Evolutionary conservation across 2,888 invertebrate genomes (phyloP).

Genomic region (Ecdyonurus torrentis): DNA sequence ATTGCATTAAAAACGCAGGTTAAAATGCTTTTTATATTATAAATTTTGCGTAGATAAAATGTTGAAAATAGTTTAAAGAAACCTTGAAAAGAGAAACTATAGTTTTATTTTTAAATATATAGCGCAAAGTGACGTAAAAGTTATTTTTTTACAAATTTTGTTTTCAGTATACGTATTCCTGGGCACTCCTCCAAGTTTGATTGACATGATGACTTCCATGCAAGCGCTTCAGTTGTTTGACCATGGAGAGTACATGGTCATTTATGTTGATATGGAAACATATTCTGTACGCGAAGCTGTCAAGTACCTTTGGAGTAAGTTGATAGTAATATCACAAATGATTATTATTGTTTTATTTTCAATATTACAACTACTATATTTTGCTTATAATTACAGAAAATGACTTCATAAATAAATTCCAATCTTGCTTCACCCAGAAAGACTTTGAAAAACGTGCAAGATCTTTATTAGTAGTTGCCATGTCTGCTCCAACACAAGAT

Average conservation of each 20-base stretch:
- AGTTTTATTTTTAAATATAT: too few relatives aligned
- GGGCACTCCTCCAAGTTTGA: constrained; percentile 66
- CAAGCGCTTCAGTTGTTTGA: constrained; percentile 72
- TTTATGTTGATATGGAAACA: constrained; percentile 86
- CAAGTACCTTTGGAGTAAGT: constrained; percentile 69
- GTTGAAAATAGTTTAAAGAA: too few relatives aligned
- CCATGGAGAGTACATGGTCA: constrained; percentile 88
- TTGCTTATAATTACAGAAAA: constrained; percentile 28
- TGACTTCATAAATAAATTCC: constrained; percentile 36
- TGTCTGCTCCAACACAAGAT: constrained; percentile 57
- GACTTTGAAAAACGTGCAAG: constrained; percentile 53
- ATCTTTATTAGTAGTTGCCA: constrained; percentile 75
- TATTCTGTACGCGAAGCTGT: constrained; percentile 55
- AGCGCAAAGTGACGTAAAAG: not conserved
- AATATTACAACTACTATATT: too few relatives aligned
- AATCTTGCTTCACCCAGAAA: constrained; percentile 39
- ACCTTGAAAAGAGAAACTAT: too few relatives aligned
- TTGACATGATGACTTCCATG: constrained; percentile 86
- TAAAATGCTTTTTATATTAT: too few relatives aligned
- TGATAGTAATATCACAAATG: too few relatives aligned
- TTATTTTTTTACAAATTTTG: constrained; percentile 10
- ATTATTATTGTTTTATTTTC: too few relatives aligned
- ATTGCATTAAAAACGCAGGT: too few relatives aligned
- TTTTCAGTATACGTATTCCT: constrained; percentile 86
- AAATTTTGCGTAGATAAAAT: too few relatives aligned